Percentiles rank a stretch among this genome's conserved stretches.
These are phyloP conservation scores for Tubulanus polymorphus DNA, from an alignment of 2,888 invertebrate species.

Conservation along the genomic window DNA sequence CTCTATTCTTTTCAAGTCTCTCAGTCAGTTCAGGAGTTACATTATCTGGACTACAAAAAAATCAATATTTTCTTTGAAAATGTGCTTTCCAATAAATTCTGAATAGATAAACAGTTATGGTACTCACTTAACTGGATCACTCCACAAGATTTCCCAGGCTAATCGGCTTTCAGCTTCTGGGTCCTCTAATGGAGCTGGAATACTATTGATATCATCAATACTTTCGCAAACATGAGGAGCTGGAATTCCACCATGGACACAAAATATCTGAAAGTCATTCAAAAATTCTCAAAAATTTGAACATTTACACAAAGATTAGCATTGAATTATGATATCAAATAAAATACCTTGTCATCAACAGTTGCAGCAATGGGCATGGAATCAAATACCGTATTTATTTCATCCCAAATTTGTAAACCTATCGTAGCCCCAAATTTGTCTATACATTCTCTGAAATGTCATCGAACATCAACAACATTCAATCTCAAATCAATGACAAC, in stretches of 20 bases:
- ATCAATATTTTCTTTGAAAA: neutral
- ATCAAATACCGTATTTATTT: conserved; percentile 69
- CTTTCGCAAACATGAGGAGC: conserved; percentile 63
- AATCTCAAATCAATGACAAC: too few relatives aligned
- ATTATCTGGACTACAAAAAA: neutral
- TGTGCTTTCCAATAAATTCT: too few relatives aligned
- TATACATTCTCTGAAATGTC: conserved; percentile 65
- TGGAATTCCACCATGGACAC: conserved; percentile 76
- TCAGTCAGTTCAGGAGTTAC: neutral
- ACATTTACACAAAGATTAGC: too few relatives aligned
- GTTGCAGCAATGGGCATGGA: conserved; percentile 69
- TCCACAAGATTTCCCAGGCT: conserved; percentile 78
- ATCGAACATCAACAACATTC: too few relatives aligned
- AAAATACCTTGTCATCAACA: conserved; percentile 65
- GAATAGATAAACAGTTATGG: too few relatives aligned
- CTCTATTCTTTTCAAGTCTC: conserved; percentile 47
- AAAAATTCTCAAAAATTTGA: too few relatives aligned
- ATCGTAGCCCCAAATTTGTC: conserved; percentile 65
- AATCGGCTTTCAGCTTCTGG: conserved; percentile 68
- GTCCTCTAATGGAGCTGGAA: conserved; percentile 64
- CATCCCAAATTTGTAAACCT: conserved; percentile 66
- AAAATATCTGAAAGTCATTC: conserved; percentile 62
- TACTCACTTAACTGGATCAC: conserved; percentile 61
- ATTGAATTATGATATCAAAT: neutral
- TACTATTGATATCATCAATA: conserved; percentile 63